phyloP scores from a whole-genome alignment of 1,140 invertebrate species.

The Drosophila lowei region DNA sequence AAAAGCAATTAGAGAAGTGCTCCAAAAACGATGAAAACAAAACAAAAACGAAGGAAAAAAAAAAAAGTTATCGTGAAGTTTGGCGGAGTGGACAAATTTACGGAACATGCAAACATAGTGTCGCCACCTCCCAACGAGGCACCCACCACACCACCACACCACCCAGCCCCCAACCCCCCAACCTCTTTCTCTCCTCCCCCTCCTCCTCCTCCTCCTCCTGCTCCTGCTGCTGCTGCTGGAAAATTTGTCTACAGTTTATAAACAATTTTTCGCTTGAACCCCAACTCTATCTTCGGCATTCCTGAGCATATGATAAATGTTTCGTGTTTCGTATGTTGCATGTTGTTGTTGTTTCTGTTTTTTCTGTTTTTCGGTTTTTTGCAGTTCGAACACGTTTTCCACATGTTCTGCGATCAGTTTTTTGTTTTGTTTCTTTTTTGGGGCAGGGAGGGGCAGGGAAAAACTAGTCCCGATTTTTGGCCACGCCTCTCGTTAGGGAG shows the following conservation, averaged over 20 bases:
- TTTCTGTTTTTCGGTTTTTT: constrained; percentile 18
- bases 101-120: constrained; percentile 56
- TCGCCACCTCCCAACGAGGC: constrained; percentile 29
- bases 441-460: not conserved
- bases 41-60: constrained; percentile 3
- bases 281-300: constrained; percentile 4
- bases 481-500: constrained; percentile 25
- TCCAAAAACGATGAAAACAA: constrained; percentile 3
- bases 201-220: too few species aligned
- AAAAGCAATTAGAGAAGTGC: constrained; percentile 73
- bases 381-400: constrained; percentile 56
- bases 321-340: constrained; percentile 48
- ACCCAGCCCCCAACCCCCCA: too few species aligned
- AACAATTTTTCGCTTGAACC: constrained; percentile 47
- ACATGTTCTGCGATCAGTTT: constrained; percentile 58
- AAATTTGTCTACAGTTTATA: constrained; percentile 71
- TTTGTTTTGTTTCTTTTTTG: too few species aligned
- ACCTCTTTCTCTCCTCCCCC: not conserved
- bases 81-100: constrained; percentile 62
- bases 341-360: not conserved
- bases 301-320: constrained; percentile 62
- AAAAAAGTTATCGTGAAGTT: constrained; percentile 60
- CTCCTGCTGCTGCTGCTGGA: not conserved
- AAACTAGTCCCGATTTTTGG: constrained; percentile 37
- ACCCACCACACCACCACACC: not conserved